Conservation (phyloP, 2,888 invertebrate genomes). For the Cordylochernes scorpioides region DNA sequence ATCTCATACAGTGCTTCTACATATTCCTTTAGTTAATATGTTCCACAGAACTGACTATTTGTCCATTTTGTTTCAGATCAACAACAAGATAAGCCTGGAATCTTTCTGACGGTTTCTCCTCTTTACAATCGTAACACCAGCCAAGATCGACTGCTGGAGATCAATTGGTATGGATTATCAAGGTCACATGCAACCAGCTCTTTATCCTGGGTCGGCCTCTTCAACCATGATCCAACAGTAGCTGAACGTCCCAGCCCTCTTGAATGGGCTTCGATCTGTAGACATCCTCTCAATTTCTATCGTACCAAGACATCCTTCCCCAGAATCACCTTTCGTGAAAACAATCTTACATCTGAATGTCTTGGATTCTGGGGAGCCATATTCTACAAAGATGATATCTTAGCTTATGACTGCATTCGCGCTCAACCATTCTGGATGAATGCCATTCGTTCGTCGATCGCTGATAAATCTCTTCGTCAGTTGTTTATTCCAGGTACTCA, state of each 20-base stretch:
- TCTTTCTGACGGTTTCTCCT: constrained; percentile 16
- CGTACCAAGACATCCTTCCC: constrained; percentile 17
- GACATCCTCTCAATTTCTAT: constrained; percentile 1
- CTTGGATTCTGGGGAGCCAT: constrained; percentile 18
- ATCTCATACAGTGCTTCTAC: no score
- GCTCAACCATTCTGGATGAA: constrained; percentile 8
- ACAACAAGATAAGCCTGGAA: no score
- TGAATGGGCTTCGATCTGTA: neutral
- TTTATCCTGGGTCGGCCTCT: constrained; percentile 19
- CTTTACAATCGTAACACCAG: constrained; percentile 3
- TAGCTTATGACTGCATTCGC: constrained; percentile 5
- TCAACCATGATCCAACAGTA: constrained; percentile 18
- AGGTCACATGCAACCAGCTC: constrained; percentile 2
- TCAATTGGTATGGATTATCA: constrained; percentile 11
- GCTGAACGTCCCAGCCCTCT: no score
- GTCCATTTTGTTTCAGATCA: no score
- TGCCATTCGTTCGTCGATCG: constrained; percentile 2
- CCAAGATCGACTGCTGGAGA: constrained; percentile 8
- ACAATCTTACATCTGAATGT: constrained; percentile 11
- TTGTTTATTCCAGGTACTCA: constrained; percentile 11
- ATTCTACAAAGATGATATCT: constrained; percentile 10
- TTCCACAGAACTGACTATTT: no score
- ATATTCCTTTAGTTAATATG: no score
- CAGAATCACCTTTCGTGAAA: constrained; percentile 8
- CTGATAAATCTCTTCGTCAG: constrained; percentile 1